A percentile compares a stretch with the other conserved stretches of the same genome.
These are phyloP conservation scores for Halesus radiatus DNA, from an alignment of 1,140 invertebrate genomes.

Conservation along the genomic window DNA sequence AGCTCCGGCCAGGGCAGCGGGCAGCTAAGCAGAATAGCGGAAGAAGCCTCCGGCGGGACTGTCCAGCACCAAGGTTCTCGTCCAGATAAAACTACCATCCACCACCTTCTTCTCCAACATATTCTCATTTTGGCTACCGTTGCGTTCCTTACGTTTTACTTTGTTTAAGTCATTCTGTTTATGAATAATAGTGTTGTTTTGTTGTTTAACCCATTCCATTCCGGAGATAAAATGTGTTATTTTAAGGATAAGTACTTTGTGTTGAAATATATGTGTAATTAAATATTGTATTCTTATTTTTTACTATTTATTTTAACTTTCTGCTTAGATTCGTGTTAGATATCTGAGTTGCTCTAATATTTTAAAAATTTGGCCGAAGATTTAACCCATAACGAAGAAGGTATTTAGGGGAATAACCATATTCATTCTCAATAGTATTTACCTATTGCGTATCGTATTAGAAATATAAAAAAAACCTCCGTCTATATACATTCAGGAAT, in stretches of 20 bases:
- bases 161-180: not conserved
- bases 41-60: not conserved
- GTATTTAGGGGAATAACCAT: no score
- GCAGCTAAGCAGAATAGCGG: slow-evolving; percentile 16
- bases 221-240: slow-evolving; percentile 25
- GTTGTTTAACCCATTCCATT: slow-evolving; percentile 28
- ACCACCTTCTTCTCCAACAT: slow-evolving; percentile 48
- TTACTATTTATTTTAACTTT: not conserved
- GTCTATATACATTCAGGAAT: not conserved
- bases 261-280: slow-evolving; percentile 30
- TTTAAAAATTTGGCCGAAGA: no score
- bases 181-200: not conserved
- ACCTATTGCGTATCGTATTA: no score
- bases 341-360: no score
- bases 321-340: no score
- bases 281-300: slow-evolving; percentile 17
- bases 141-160: slow-evolving; percentile 35
- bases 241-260: slow-evolving; percentile 15
- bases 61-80: slow-evolving; percentile 26
- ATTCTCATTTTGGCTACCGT: slow-evolving; percentile 43
- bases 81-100: slow-evolving; percentile 31
- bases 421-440: no score
- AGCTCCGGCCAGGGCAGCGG: slow-evolving; percentile 22
- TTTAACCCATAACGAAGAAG: no score
- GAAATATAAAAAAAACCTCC: not conserved